A percentile compares a stretch with the other conserved stretches of the same genome.
Conservation (phyloP, 1,140 invertebrate species). For the Lethocerus indicus region DNA sequence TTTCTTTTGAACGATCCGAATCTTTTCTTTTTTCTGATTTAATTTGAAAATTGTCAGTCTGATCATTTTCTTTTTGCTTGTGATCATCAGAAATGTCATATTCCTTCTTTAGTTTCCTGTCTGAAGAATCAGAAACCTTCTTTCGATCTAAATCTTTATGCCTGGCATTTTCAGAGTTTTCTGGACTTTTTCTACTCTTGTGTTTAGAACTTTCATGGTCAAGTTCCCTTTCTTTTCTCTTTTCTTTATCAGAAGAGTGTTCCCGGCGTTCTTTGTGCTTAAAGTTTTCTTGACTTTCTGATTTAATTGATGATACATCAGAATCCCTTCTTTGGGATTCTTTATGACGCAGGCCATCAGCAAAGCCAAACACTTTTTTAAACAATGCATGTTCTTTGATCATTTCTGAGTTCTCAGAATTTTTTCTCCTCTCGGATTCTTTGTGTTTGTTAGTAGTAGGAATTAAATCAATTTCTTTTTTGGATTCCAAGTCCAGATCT, state of each 20-base stretch:
- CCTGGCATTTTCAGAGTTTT: slow-evolving; percentile 6
- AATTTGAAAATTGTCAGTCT: background rate
- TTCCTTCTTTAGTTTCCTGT: slow-evolving; percentile 10
- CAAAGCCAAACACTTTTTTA: slow-evolving; percentile 15
- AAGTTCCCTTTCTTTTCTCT: slow-evolving; percentile 8
- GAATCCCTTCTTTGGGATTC: slow-evolving; percentile 3
- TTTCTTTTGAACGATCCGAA: slow-evolving; percentile 21
- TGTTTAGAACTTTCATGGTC: slow-evolving; percentile 9
- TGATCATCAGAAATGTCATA: slow-evolving; percentile 18
- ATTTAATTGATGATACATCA: slow-evolving; percentile 5
- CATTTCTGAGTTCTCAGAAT: slow-evolving; percentile 14
- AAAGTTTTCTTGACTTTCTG: slow-evolving; percentile 1
- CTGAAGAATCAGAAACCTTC: slow-evolving; percentile 10
- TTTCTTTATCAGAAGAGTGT: slow-evolving; percentile 6
- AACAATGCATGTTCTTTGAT: slow-evolving; percentile 13
- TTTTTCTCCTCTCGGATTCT: slow-evolving; percentile 12
- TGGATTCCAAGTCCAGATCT: background rate
- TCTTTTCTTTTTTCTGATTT: slow-evolving; percentile 21
- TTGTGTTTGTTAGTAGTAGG: slow-evolving; percentile 12
- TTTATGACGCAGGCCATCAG: slow-evolving; percentile 8
- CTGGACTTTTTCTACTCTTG: slow-evolving; percentile 12
- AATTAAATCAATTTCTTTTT: slow-evolving; percentile 6
- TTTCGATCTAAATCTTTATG: slow-evolving; percentile 14
- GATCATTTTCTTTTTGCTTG: slow-evolving; percentile 15
- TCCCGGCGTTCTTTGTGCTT: slow-evolving; percentile 13